Evolutionary conservation across 53 echinoderm and acorn worm species (phyloP), one percentile per base, ranked within the genome.

Genomic region (Echinometra lucunter): DNA sequence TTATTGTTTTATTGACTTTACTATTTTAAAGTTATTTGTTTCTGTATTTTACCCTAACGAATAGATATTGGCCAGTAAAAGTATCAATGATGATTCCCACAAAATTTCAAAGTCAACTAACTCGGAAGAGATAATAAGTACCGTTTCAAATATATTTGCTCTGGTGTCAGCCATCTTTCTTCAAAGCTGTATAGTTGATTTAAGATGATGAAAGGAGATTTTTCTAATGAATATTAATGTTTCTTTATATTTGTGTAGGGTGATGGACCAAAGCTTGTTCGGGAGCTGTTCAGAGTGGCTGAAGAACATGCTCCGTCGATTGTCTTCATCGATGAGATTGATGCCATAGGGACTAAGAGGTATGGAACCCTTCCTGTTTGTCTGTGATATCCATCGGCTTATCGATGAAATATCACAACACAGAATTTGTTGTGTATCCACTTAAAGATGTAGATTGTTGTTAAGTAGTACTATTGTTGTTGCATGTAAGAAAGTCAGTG

Each of bases 341-440:
- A 98, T 95, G 99, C 99, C 32, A 98, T 98, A 16, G 99, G 99
- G 94, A 98, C 99, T 40, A 98, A 98, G 94, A 98, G 99, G 99
- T 98, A 32, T 60, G 85, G 12, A 85, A 47, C 49, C n/a, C 27
- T 47, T 81, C 5, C 30, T 69, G 32, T 69, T 15, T 69, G 6
- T 34, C 40, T 2, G 7, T 78, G 1, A 78, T 78, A 40, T 78
- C 40, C 18, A 70, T 70, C 49, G n/a, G n/a, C n/a, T n/a, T n/a
- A n/a, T n/a, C n/a, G n/a, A n/a, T n/a, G n/a, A n/a, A n/a, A n/a
- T n/a, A n/a, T n/a, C n/a, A n/a, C n/a, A n/a, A n/a, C n/a, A n/a
- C n/a, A n/a, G n/a, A n/a, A n/a, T n/a, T n/a, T n/a, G n/a, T n/a
- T n/a, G n/a, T n/a, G n/a, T n/a, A n/a, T n/a, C n/a, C n/a, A n/a